A percentile compares a stretch with the other conserved stretches of the same genome.
Evolutionary conservation across 2,888 invertebrate species (phyloP).

Genomic region (Ochropleura leucogaster): DNA sequence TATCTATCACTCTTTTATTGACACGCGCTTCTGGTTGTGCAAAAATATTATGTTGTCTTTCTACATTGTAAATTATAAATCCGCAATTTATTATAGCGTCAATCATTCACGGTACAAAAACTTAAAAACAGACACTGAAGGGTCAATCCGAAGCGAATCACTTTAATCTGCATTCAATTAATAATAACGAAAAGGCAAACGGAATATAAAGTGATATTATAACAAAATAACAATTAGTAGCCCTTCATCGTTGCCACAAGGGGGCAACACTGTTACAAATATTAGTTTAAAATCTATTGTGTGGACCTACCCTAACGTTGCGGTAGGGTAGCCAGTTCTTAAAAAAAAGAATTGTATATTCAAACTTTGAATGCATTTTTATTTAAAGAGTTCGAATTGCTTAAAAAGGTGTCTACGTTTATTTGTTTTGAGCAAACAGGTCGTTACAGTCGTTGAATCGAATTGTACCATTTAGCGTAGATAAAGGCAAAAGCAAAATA

Average conservation of each 20-base stretch:
- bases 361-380: constrained; percentile 25
- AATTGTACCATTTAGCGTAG: neutral
- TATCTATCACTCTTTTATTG: no score
- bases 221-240: constrained; percentile 77
- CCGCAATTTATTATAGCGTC: constrained; percentile 14
- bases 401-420: constrained; percentile 26
- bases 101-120: constrained; percentile 21
- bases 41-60: neutral
- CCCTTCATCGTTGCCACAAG: constrained; percentile 66
- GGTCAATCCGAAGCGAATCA: constrained; percentile 45
- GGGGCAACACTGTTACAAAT: constrained; percentile 59
- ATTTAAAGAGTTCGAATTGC: constrained; percentile 4
- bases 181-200: constrained; percentile 69
- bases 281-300: constrained; percentile 67
- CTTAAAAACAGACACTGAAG: neutral
- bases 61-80: neutral
- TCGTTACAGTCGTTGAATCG: neutral
- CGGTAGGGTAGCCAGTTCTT: constrained; percentile 38
- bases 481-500: constrained; percentile 19
- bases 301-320: constrained; percentile 68
- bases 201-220: constrained; percentile 65
- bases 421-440: constrained; percentile 29
- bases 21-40: neutral
- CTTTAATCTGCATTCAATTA: constrained; percentile 47
- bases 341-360: constrained; percentile 35